Percentiles rank a stretch among this genome's conserved stretches.
phyloP scores from a whole-genome alignment of 2,888 invertebrate genomes.

The Peribatodes rhomboidaria region DNA sequence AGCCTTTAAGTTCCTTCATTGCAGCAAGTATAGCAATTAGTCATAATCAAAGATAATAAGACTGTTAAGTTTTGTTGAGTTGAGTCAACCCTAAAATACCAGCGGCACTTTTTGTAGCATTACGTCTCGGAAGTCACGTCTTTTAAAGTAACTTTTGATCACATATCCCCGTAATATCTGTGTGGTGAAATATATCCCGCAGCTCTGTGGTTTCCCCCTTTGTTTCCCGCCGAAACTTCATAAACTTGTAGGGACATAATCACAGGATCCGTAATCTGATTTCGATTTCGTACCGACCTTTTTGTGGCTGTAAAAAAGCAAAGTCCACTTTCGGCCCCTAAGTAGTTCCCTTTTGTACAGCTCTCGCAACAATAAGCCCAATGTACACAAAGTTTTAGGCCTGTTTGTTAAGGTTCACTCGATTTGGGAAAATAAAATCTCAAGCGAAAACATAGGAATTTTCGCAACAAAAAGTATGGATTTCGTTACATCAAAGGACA shows the following conservation, averaged over 20 bases:
- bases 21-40: too few species aligned
- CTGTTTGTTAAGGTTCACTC: slow-evolving; percentile 58
- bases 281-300: slow-evolving; percentile 77
- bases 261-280: slow-evolving; percentile 77
- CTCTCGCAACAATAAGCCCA: slow-evolving; percentile 58
- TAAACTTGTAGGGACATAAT: slow-evolving; percentile 73
- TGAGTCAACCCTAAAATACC: slow-evolving; percentile 45
- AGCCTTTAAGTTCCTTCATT: too few species aligned
- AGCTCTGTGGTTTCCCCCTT: slow-evolving; percentile 65
- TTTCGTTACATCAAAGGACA: slow-evolving; percentile 21
- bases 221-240: slow-evolving; percentile 70
- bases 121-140: slow-evolving; percentile 69
- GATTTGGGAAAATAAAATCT: slow-evolving; percentile 54
- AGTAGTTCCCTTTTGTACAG: slow-evolving; percentile 64
- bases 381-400: slow-evolving; percentile 61
- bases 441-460: slow-evolving; percentile 50
- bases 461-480: slow-evolving; percentile 25
- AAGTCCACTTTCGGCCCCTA: slow-evolving; percentile 64
- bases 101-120: slow-evolving; percentile 51
- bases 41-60: background rate
- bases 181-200: slow-evolving; percentile 63
- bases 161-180: slow-evolving; percentile 62
- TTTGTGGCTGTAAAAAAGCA: slow-evolving; percentile 77
- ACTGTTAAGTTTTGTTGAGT: background rate
- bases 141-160: slow-evolving; percentile 51